Evolutionary conservation across 2,888 invertebrate genomes (phyloP), one percentile per base, ranked within the genome.

Genomic region (Druceiella hillmani): DNA sequence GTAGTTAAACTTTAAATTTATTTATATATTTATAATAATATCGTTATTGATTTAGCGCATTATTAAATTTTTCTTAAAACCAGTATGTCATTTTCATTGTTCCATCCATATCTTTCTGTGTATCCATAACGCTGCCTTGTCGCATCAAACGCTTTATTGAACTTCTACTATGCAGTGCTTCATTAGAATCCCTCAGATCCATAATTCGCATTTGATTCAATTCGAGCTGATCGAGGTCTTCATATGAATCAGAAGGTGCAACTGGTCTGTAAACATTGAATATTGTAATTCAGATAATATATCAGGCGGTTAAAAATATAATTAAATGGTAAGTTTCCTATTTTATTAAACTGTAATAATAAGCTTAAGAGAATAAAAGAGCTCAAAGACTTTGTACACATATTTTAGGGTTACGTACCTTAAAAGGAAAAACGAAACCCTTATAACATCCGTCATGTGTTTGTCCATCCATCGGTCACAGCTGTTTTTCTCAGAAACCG

Each of bases 21-120:
- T 26, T 12, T 5, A 10, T 27, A 27, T 11, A 5, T 6, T 9
- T 27, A 3, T 11, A 5, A 14, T 27, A 27, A 3, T 27, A 25
- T 3, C 25, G 12, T n/a, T 7, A 12, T n/a, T 7, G 20, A 9
- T 5, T 6, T 14, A 27, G 27, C 9, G 27, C 12, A 27, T 11
- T 5, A 6, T 14, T 4, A 20, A 7, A 20, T 9, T 20, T 9
- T 9, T 14, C 7, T 62, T 72, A 89, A 64, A 88, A 88, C 90
- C 90, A 90, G 61, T 89, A 88, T 0, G 89, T 87, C 74, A 90
- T 80, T 58, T 82, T 87, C 61, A 90, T 83, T 33, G 80, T 81
- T 9, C 90, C 90, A 53, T 87, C 83, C 2, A 78, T 71, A 50
- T 84, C 81, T 41, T 82, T 75, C 45, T 88, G 89, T 1, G 89